These are phyloP conservation scores for Penaeus chinensis DNA, from an alignment of 1,140 invertebrate genomes.

Conservation along the genomic window DNA sequence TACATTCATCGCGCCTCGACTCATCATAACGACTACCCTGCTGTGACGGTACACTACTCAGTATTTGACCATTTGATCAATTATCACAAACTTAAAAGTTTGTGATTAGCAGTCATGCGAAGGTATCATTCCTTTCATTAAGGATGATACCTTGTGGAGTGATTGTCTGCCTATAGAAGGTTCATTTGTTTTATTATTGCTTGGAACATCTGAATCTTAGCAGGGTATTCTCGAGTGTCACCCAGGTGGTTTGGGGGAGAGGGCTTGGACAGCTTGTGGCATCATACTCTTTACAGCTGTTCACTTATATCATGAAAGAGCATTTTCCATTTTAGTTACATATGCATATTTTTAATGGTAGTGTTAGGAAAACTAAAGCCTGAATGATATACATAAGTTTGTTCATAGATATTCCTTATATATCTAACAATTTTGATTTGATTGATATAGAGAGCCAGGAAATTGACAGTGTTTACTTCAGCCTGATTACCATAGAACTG, in stretches of 20 bases:
- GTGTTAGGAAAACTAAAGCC: too few relatives aligned
- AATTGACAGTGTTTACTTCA: too few relatives aligned
- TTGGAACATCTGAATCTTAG: conserved; percentile 53
- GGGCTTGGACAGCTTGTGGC: conserved; percentile 58
- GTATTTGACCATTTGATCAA: conserved; percentile 62
- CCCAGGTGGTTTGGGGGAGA: conserved; percentile 59
- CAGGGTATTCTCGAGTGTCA: conserved; percentile 59
- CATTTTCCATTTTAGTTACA: conserved; percentile 45
- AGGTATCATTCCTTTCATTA: conserved; percentile 48
- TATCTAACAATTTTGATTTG: too few relatives aligned
- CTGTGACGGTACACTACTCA: conserved; percentile 62
- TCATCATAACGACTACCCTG: conserved; percentile 61
- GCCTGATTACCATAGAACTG: too few relatives aligned
- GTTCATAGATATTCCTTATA: too few relatives aligned
- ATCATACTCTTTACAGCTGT: conserved; percentile 34
- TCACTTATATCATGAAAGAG: conserved; percentile 36
- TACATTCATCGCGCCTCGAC: conserved; percentile 61
- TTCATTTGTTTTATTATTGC: conserved; percentile 53
- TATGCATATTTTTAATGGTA: too few relatives aligned
- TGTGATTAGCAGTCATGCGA: conserved; percentile 56
- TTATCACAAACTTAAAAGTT: conserved; percentile 53
- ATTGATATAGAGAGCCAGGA: too few relatives aligned
- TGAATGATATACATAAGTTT: too few relatives aligned
- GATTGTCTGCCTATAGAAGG: conserved; percentile 56
- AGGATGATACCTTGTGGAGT: conserved; percentile 54